These are phyloP conservation scores for Beris morrisii DNA, from an alignment of 2,888 invertebrate genomes.

Conservation along the genomic window DNA sequence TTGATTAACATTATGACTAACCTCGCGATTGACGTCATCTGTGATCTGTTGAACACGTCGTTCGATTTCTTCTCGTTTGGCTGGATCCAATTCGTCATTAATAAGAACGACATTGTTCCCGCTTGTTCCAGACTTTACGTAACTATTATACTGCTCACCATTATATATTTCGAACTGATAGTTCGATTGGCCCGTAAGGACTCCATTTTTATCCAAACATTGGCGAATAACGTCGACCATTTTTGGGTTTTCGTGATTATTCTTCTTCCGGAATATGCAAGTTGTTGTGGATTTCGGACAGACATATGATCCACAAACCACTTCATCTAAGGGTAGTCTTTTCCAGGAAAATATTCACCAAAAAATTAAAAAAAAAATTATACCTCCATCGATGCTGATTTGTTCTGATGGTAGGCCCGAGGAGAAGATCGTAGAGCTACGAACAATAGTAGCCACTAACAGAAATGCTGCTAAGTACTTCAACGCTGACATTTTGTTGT, in stretches of 20 bases:
- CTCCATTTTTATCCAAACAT: conserved; percentile 6
- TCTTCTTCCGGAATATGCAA: conserved; percentile 11
- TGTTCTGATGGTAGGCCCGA: background rate
- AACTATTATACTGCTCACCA: conserved; percentile 2
- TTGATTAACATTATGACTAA: background rate
- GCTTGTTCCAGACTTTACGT: background rate
- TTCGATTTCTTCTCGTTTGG: conserved; percentile 2
- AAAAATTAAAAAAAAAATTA: background rate
- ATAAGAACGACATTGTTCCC: background rate
- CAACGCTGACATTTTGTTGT: background rate
- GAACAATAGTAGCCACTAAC: background rate
- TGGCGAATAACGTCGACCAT: conserved; percentile 8
- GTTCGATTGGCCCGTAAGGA: background rate
- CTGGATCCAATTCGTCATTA: background rate
- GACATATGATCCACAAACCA: background rate
- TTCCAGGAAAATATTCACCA: background rate
- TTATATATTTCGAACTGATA: background rate
- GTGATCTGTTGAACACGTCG: background rate
- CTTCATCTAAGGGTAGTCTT: background rate
- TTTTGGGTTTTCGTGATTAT: background rate
- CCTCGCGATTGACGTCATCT: conserved; percentile 5
- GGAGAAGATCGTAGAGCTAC: background rate
- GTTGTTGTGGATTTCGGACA: conserved; percentile 1
- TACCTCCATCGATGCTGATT: conserved; percentile 5
- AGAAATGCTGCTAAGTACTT: background rate